Percentiles rank a stretch among this genome's conserved stretches.
Conservation (phyloP, 2,888 invertebrate species). For the Melanotus villosus region DNA sequence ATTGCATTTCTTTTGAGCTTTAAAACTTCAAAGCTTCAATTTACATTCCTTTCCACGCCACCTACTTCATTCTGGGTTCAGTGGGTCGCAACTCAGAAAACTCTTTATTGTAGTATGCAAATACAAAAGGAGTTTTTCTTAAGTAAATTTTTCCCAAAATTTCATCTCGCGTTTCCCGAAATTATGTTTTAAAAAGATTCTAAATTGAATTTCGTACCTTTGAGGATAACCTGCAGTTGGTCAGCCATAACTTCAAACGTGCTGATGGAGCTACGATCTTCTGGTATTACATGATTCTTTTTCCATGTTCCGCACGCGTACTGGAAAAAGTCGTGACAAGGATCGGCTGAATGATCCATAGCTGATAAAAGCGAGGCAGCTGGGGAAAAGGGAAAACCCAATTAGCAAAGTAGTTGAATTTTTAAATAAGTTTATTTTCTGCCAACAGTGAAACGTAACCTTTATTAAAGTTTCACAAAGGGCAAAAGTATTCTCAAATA, state of each 20-base stretch:
- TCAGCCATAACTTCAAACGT: constrained; percentile 90
- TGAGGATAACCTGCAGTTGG: constrained; percentile 84
- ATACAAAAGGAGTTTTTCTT: not conserved
- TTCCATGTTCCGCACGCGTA: constrained; percentile 93
- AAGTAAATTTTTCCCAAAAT: not conserved
- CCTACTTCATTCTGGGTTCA: constrained; percentile 2
- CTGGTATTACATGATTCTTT: constrained; percentile 87
- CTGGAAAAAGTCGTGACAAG: constrained; percentile 88
- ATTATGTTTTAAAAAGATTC: not conserved
- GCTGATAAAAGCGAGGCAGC: constrained; percentile 85
- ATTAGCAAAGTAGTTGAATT: constrained; percentile 1
- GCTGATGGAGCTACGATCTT: constrained; percentile 86
- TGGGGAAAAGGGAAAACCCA: constrained; percentile 62
- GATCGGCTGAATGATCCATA: constrained; percentile 84
- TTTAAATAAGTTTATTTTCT: not conserved
- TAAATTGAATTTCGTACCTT: too few relatives aligned
- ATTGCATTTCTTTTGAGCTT: constrained; percentile 18
- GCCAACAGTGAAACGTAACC: not conserved
- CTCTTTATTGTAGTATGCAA: not conserved
- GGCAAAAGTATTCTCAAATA: too few relatives aligned
- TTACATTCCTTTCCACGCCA: constrained; percentile 32
- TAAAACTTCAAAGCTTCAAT: constrained; percentile 17
- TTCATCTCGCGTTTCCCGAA: not conserved
- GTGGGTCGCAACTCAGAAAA: not conserved
- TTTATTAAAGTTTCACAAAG: constrained; percentile 9